These are phyloP conservation scores for Eupeodes luniger DNA, from an alignment of 2,888 invertebrate genomes.

Conservation along the genomic window DNA sequence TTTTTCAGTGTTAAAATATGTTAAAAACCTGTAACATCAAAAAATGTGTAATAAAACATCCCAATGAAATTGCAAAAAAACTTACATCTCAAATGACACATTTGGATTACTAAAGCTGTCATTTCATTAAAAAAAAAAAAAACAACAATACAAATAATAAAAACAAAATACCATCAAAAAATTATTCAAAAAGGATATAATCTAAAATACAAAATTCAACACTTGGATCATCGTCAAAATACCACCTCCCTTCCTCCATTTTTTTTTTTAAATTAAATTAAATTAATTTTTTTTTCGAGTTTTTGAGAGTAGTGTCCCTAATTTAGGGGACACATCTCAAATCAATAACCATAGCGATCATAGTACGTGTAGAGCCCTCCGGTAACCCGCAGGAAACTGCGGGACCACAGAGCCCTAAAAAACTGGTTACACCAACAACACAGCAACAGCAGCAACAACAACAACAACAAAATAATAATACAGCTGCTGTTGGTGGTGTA, in stretches of 20 bases:
- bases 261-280: conserved; percentile 44
- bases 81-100: conserved; percentile 36
- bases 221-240: not conserved
- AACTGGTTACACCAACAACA: conserved; percentile 74
- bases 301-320: conserved; percentile 77
- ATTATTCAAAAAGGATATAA: conserved; percentile 4
- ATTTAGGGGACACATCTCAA: conserved; percentile 74
- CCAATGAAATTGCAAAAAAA: conserved; percentile 5
- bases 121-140: not conserved
- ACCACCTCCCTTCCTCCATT: conserved; percentile 8
- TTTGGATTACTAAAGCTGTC: conserved; percentile 52
- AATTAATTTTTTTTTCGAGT: conserved; percentile 52
- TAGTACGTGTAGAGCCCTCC: conserved; percentile 80
- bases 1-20: conserved; percentile 46
- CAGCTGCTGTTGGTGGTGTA: conserved; percentile 71
- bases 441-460: conserved; percentile 70
- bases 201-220: conserved; percentile 22
- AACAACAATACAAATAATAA: not conserved
- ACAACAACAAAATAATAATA: conserved; percentile 67
- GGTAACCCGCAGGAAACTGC: conserved; percentile 80
- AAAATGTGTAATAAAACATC: conserved; percentile 9
- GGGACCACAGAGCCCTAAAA: conserved; percentile 78
- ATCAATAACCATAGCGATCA: conserved; percentile 79
- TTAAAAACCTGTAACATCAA: not conserved
- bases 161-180: not conserved